These are phyloP conservation scores for Gymnodraco acuticeps DNA, from an alignment of 2,797 vertebrate genomes.

Conservation along the genomic window DNA sequence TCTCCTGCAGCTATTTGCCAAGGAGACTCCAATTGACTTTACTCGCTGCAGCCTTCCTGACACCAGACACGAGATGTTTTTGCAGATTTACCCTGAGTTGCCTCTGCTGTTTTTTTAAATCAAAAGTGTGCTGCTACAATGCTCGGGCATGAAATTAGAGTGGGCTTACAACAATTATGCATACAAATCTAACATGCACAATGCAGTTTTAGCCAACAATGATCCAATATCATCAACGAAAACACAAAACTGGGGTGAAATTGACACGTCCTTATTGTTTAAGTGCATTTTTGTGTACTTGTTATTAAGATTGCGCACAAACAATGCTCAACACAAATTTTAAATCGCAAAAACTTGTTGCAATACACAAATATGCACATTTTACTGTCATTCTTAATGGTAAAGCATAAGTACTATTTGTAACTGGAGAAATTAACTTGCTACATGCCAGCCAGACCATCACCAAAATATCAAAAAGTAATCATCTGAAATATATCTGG, in stretches of 20 bases:
- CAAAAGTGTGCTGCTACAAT: constrained; percentile 23
- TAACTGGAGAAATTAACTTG: not conserved
- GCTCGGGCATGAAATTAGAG: constrained; percentile 37
- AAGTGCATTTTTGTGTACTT: constrained; percentile 7
- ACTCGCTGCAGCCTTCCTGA: constrained; percentile 53
- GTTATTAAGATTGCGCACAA: constrained; percentile 5
- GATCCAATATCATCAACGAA: not conserved
- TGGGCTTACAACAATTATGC: constrained; percentile 1
- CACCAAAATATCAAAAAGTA: not conserved
- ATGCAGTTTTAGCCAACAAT: constrained; percentile 9
- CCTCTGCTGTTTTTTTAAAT: constrained; percentile 30
- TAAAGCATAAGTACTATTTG: not conserved
- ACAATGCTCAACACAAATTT: not conserved
- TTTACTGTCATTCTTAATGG: not conserved
- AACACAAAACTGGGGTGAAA: not conserved
- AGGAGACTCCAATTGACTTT: constrained; percentile 72
- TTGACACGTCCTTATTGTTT: not conserved
- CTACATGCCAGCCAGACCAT: not conserved
- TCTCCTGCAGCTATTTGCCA: constrained; percentile 72
- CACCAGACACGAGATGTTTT: constrained; percentile 32
- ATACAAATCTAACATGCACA: constrained; percentile 13
- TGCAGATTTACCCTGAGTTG: constrained; percentile 43
- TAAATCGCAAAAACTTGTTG: constrained; percentile 4
- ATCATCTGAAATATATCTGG: not conserved
- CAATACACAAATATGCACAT: not conserved